Conservation (phyloP, 1,140 invertebrate species). For the Acromyrmex heyeri region DNA sequence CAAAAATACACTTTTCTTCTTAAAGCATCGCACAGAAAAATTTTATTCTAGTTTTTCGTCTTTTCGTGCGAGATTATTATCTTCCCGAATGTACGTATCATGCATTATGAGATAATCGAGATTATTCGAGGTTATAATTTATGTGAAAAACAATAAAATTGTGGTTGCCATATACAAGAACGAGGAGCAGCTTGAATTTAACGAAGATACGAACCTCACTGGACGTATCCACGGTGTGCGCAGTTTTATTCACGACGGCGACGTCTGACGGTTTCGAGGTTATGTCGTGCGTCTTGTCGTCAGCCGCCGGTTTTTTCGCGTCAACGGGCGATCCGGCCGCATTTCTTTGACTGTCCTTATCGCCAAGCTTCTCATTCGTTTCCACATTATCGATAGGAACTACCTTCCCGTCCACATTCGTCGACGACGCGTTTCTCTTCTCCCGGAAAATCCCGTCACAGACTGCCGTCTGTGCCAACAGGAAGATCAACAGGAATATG, state of each 20-base stretch:
- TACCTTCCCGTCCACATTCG: background rate
- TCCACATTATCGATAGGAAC: background rate
- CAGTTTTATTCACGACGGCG: slow-evolving; percentile 57
- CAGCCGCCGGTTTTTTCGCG: background rate
- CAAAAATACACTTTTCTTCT: background rate
- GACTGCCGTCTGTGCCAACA: slow-evolving; percentile 71
- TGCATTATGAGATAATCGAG: background rate
- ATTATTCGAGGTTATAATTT: background rate
- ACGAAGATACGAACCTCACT: slow-evolving; percentile 58
- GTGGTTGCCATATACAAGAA: too few relatives aligned
- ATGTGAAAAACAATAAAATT: background rate
- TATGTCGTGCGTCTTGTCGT: slow-evolving; percentile 63
- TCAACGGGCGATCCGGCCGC: background rate
- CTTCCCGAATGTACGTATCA: background rate
- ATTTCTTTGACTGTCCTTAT: slow-evolving; percentile 17
- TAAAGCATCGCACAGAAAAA: background rate
- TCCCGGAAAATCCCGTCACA: slow-evolving; percentile 72
- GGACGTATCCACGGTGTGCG: slow-evolving; percentile 30
- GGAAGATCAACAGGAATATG: slow-evolving; percentile 77
- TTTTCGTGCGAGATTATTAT: background rate
- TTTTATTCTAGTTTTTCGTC: background rate
- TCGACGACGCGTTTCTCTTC: slow-evolving; percentile 25
- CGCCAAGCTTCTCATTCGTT: background rate
- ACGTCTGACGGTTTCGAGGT: slow-evolving; percentile 66
- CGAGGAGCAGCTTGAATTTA: background rate